A percentile compares a stretch with the other conserved stretches of the same genome.
phyloP scores from a whole-genome alignment of 2,113 vertebrate genomes.

The Brevimyrus niger region DNA sequence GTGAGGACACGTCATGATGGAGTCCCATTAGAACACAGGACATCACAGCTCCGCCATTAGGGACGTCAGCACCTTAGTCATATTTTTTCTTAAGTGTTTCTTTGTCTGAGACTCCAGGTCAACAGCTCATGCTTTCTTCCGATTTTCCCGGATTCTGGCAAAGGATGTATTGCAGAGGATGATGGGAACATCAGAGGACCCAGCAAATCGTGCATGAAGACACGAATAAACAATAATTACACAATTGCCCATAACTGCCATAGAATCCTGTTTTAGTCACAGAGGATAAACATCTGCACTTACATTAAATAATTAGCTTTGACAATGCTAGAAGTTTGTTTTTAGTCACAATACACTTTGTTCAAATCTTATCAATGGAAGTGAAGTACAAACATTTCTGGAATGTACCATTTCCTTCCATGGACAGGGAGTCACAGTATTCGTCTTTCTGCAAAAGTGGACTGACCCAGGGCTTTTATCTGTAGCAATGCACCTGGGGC shows the following conservation, averaged over 20 bases:
- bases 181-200: not conserved
- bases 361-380: not conserved
- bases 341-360: not conserved
- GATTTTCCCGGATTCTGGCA: not conserved
- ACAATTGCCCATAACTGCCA: not conserved
- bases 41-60: not conserved
- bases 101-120: not conserved
- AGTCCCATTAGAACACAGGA: slow-evolving; percentile 11
- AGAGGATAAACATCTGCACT: not conserved
- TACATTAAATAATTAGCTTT: not conserved
- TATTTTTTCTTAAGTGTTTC: not conserved
- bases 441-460: not conserved
- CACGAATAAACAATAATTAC: not conserved
- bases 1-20: slow-evolving; percentile 8
- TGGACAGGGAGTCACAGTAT: not conserved
- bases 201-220: not conserved
- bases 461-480: not conserved
- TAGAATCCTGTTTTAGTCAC: not conserved
- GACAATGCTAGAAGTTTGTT: not conserved
- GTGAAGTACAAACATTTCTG: not conserved
- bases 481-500: not conserved
- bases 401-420: not conserved
- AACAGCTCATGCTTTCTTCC: not conserved
- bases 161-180: not conserved
- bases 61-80: not conserved